phyloP scores from a whole-genome alignment of 2,113 vertebrate species.

The Gambusia holbrooki region DNA sequence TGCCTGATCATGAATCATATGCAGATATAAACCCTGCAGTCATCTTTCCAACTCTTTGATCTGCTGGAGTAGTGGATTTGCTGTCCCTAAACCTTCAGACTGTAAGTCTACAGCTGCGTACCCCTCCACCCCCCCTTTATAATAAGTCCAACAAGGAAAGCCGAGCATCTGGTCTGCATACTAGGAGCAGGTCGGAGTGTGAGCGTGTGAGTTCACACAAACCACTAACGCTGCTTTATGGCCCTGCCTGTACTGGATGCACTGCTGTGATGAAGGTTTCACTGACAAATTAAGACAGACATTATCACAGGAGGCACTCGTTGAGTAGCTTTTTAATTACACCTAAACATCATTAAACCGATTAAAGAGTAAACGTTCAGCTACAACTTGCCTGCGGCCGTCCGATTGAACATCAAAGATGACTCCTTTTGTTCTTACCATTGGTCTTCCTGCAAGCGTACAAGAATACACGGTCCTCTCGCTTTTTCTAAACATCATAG shows the following conservation, averaged over 20 bases:
- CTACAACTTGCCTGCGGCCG: constrained; percentile 15
- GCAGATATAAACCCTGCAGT: constrained; percentile 3
- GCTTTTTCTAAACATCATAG: too few species aligned
- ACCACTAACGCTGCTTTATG: background rate
- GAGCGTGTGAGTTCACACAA: constrained; percentile 13
- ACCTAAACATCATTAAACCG: constrained; percentile 53
- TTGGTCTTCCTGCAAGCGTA: background rate
- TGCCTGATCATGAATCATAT: constrained; percentile 5
- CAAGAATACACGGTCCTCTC: too few species aligned
- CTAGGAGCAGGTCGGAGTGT: constrained; percentile 31
- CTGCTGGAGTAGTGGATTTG: constrained; percentile 34
- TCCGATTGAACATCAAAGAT: background rate
- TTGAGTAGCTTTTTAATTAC: constrained; percentile 52
- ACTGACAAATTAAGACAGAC: constrained; percentile 47
- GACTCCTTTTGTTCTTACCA: background rate
- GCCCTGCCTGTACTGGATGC: constrained; percentile 15
- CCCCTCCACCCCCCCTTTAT: background rate
- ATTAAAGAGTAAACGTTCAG: constrained; percentile 45
- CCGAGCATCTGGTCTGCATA: constrained; percentile 62
- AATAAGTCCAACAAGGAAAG: constrained; percentile 32
- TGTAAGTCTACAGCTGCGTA: constrained; percentile 34
- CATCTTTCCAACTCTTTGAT: constrained; percentile 6
- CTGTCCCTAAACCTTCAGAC: constrained; percentile 34
- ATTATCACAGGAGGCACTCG: constrained; percentile 57
- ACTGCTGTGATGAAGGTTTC: constrained; percentile 47